phyloP scores from a whole-genome alignment of 2,113 vertebrate genomes.

The Rutilus rutilus region DNA sequence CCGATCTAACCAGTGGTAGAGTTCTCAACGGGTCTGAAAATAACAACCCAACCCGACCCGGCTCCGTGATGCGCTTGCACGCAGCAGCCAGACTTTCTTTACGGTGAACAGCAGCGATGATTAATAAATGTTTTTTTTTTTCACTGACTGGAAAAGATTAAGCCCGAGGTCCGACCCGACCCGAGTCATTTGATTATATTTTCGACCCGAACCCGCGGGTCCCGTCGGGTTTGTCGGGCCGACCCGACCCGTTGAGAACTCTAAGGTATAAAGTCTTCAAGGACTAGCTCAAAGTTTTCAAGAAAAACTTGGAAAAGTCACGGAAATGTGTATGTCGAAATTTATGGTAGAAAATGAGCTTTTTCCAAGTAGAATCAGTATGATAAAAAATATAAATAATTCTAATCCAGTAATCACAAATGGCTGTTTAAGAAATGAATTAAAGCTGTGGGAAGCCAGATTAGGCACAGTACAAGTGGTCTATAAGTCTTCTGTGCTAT shows the following conservation, averaged over 20 bases:
- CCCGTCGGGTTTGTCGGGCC: too few species aligned
- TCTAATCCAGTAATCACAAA: background rate
- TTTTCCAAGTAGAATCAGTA: background rate
- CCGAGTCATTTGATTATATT: too few species aligned
- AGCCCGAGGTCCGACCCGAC: too few species aligned
- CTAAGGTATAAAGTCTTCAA: background rate
- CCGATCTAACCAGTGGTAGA: background rate
- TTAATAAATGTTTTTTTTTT: too few species aligned
- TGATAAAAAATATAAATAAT: background rate
- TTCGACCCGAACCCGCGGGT: too few species aligned
- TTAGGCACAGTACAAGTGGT: background rate
- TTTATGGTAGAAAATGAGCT: background rate
- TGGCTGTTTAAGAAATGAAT: background rate
- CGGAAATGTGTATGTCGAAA: background rate
- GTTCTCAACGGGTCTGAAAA: too few species aligned
- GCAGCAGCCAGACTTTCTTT: too few species aligned
- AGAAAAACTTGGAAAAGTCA: background rate
- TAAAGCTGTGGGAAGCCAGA: background rate
- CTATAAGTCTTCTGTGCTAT: background rate
- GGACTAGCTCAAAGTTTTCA: background rate
- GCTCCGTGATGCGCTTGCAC: too few species aligned
- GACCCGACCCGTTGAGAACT: too few species aligned
- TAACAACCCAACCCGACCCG: too few species aligned
- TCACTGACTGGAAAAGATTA: too few species aligned
- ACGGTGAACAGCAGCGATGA: too few species aligned